Evolutionary conservation across 2,888 invertebrate genomes (phyloP).

Genomic region (Chloromyia formosa): DNA sequence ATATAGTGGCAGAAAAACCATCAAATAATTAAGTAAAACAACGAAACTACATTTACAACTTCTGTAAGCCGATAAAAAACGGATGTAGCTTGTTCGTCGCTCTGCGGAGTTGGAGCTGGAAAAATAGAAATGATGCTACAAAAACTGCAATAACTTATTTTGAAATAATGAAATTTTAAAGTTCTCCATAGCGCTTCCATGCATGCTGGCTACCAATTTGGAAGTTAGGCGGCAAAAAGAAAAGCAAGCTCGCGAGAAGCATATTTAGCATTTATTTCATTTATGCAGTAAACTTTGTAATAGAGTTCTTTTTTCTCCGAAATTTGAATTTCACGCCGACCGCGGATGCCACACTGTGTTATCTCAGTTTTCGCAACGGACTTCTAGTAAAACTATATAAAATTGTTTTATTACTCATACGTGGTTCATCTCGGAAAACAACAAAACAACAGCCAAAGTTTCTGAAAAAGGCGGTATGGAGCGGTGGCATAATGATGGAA

Average conservation of each 20-base stretch:
- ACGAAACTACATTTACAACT: constrained; percentile 35
- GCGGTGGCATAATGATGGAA: constrained; percentile 1
- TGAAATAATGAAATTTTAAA: constrained; percentile 9
- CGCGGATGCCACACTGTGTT: constrained; percentile 8
- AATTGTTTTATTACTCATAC: constrained; percentile 35
- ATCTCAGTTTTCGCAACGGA: neutral
- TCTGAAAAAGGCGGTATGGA: neutral
- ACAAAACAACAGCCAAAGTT: neutral
- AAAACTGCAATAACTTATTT: constrained; percentile 24
- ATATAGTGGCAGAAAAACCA: neutral
- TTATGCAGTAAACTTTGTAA: constrained; percentile 15
- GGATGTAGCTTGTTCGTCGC: neutral
- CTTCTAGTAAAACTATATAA: neutral
- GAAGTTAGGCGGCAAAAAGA: neutral
- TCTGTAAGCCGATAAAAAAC: constrained; percentile 13
- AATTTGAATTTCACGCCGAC: constrained; percentile 27
- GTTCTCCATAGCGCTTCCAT: neutral
- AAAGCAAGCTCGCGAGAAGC: neutral
- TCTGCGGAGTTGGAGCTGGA: neutral
- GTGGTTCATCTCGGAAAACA: constrained; percentile 13
- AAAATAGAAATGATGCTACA: constrained; percentile 6
- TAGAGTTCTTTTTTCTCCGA: neutral
- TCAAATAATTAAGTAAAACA: constrained; percentile 40
- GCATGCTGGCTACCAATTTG: constrained; percentile 12
- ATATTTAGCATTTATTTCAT: constrained; percentile 27